These are phyloP conservation scores for Lasioglossum lativentre DNA, from an alignment of 2,888 invertebrate genomes.

Conservation along the genomic window DNA sequence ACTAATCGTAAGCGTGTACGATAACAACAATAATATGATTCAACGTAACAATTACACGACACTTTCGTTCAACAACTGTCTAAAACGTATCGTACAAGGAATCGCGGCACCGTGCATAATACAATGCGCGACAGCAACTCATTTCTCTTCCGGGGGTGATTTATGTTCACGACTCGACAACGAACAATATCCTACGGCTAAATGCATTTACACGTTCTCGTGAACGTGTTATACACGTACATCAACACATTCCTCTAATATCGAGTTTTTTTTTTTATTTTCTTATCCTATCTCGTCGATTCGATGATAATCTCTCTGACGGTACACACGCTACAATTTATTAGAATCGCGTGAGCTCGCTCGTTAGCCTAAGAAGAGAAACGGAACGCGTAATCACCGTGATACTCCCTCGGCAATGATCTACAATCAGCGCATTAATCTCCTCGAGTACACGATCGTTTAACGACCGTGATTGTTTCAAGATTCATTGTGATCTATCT, in stretches of 20 bases:
- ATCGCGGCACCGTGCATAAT: neutral
- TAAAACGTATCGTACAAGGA: neutral
- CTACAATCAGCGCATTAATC: constrained; percentile 9
- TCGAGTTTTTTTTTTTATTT: constrained; percentile 28
- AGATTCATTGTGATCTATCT: neutral
- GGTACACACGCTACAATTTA: constrained; percentile 24
- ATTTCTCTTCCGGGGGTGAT: constrained; percentile 30
- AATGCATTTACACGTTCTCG: constrained; percentile 24
- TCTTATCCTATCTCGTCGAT: constrained; percentile 34
- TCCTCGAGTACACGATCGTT: neutral
- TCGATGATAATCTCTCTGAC: constrained; percentile 12
- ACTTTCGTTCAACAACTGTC: neutral
- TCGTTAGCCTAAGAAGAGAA: constrained; percentile 8
- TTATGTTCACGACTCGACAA: constrained; percentile 28
- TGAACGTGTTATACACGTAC: constrained; percentile 33
- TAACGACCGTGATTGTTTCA: constrained; percentile 18
- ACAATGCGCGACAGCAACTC: neutral
- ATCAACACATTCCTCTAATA: constrained; percentile 57
- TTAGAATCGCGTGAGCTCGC: neutral
- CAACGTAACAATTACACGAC: neutral
- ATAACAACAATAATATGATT: constrained; percentile 11
- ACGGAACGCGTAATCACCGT: neutral
- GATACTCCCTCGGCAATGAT: constrained; percentile 3
- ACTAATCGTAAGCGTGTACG: neutral
- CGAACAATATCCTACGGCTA: constrained; percentile 38